Evolutionary conservation across 2,113 vertebrate genomes (phyloP).

Genomic region (Gopherus flavomarginatus): DNA sequence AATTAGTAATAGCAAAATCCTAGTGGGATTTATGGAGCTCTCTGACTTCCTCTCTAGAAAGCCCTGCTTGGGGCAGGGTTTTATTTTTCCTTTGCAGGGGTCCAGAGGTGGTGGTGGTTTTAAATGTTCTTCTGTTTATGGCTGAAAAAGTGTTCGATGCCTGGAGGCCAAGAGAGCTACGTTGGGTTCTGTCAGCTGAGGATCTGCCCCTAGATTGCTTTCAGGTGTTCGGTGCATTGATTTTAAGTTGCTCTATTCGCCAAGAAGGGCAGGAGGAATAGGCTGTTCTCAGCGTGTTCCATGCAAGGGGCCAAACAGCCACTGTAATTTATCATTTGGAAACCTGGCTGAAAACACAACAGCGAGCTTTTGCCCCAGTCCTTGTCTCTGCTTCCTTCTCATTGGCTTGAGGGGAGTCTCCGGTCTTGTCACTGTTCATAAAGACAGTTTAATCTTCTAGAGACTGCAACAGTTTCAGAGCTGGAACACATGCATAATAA

Average conservation of each 20-base stretch:
- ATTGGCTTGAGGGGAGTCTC: neutral
- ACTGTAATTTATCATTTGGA: slow-evolving; percentile 22
- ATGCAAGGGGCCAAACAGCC: neutral
- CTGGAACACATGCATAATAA: neutral
- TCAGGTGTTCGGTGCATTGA: neutral
- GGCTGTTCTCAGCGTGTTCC: neutral
- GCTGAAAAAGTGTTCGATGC: neutral
- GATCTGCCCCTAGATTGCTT: neutral
- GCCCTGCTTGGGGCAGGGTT: neutral
- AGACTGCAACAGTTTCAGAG: neutral
- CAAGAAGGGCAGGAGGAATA: neutral
- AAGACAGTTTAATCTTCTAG: neutral
- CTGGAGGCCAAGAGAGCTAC: neutral
- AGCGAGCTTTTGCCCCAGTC: neutral
- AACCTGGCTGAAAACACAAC: slow-evolving; percentile 23
- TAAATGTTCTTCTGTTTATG: neutral
- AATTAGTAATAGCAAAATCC: neutral
- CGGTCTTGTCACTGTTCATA: slow-evolving; percentile 16
- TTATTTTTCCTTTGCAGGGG: neutral
- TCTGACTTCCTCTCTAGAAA: neutral
- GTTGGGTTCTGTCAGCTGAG: neutral
- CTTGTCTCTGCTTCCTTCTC: slow-evolving; percentile 17
- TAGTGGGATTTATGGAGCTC: neutral
- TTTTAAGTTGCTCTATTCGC: neutral
- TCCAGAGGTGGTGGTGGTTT: neutral